Evolutionary conservation across 2,797 vertebrate species (phyloP), one percentile per base, ranked within the genome.

Genomic region (Yasuhikotakia modesta): DNA sequence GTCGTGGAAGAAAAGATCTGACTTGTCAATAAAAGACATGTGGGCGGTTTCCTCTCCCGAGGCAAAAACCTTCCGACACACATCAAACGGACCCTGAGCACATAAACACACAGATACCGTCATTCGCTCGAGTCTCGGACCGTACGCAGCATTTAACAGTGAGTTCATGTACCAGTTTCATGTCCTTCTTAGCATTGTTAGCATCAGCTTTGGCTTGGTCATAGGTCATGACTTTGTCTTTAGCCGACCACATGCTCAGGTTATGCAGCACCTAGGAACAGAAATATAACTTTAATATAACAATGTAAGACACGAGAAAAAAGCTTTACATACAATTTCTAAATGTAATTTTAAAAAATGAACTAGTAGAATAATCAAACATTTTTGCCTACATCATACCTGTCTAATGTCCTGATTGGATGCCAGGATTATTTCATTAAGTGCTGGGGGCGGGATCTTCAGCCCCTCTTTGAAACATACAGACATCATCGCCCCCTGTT

Each of bases 371-470:
- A n/a, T n/a, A n/a, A n/a, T n/a, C n/a, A n/a, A n/a, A n/a, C n/a
- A n/a, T n/a, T n/a, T n/a, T 65, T 64, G 61, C 39, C 22, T 66
- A 24, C 2, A 39, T 70, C 70, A 85, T 86, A 99, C 98, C 95
- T 99, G 98, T 86, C 98, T 94, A 85, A 99, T 94, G 84, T 99
- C 98, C 83, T 99, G 97, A 91, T 98, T 98, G 82, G 98, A 95
- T 6, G 95, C 97, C 58, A 98, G 87, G 84, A 99, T 99, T 14
- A 99, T 94, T 91, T 99, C 97, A 52, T 98, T 97, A 84, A 99
- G 96, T 65, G 98, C 97, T 53, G 97, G 94, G 17, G 97, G 94
- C 0, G 96, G 96, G 83, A 99, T 94, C 88, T 96, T 98, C 84
- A 99, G 88, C 19, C 96, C 96, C 86, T 99, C 97, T 88, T 98